Conservation (phyloP, 2,113 vertebrate species). For the Lipophrys pholis region DNA sequence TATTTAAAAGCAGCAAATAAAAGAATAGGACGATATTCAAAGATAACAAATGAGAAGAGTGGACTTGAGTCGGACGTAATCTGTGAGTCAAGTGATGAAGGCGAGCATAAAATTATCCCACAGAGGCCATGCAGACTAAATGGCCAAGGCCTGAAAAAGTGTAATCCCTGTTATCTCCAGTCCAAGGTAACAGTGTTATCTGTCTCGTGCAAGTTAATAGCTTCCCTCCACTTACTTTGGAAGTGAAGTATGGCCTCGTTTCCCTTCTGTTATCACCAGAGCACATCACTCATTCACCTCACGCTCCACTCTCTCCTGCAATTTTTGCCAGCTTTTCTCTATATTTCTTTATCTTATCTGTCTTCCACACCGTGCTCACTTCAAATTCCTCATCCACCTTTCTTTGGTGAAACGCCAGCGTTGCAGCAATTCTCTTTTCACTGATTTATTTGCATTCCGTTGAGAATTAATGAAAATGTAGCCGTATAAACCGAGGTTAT, state of each 20-base stretch:
- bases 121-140: slow-evolving; percentile 39
- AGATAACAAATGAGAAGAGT: slow-evolving; percentile 46
- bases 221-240: slow-evolving; percentile 68
- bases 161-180: slow-evolving; percentile 66
- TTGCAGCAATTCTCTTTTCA: slow-evolving; percentile 71
- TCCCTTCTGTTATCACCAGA: slow-evolving; percentile 52
- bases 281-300: slow-evolving; percentile 71
- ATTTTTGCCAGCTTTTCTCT: slow-evolving; percentile 35
- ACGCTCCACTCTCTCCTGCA: slow-evolving; percentile 38
- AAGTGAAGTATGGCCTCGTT: slow-evolving; percentile 56
- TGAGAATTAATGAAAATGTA: slow-evolving; percentile 70
- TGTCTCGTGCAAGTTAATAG: slow-evolving; percentile 73
- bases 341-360: slow-evolving; percentile 71
- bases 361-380: slow-evolving; percentile 62
- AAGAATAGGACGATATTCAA: slow-evolving; percentile 45
- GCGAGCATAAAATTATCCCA: slow-evolving; percentile 39
- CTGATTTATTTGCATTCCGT: slow-evolving; percentile 74
- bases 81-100: slow-evolving; percentile 47
- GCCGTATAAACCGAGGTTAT: slow-evolving; percentile 71
- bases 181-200: slow-evolving; percentile 76
- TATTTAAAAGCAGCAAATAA: slow-evolving; percentile 36
- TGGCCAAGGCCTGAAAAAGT: slow-evolving; percentile 40
- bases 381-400: slow-evolving; percentile 64
- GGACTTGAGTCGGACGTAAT: slow-evolving; percentile 40
- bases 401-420: slow-evolving; percentile 56